Evolutionary conservation across 2,888 invertebrate genomes (phyloP).

Genomic region (Erebia epiphron): DNA sequence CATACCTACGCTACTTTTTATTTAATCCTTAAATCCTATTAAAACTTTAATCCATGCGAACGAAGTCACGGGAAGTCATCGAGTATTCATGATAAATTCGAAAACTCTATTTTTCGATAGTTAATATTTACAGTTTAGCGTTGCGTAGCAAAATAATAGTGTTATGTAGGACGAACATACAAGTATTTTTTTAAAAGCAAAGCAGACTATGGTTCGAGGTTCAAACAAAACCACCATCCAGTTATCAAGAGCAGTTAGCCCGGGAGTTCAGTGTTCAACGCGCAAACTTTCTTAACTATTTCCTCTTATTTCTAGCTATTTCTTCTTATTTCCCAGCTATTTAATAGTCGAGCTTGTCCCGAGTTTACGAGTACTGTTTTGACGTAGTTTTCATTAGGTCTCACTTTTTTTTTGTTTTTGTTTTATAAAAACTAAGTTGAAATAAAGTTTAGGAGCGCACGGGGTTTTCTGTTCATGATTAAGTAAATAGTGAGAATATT

Average conservation of each 20-base stretch:
- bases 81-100: no score
- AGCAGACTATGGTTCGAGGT: slow-evolving; percentile 2
- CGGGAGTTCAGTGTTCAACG: slow-evolving; percentile 18
- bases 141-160: background rate
- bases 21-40: no score
- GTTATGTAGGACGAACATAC: slow-evolving; percentile 4
- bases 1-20: no score
- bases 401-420: slow-evolving; percentile 17
- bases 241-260: slow-evolving; percentile 21
- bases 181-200: slow-evolving; percentile 3
- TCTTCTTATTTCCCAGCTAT: slow-evolving; percentile 24
- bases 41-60: no score
- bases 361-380: slow-evolving; percentile 17
- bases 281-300: slow-evolving; percentile 21
- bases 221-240: slow-evolving; percentile 17
- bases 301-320: slow-evolving; percentile 22
- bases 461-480: background rate
- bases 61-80: no score
- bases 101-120: no score
- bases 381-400: slow-evolving; percentile 27
- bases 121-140: no score
- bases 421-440: slow-evolving; percentile 15
- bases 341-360: slow-evolving; percentile 19
- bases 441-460: no score
- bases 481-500: background rate